phyloP scores from a whole-genome alignment of 64 coral and sea anemone species.

The Dendrophyllia cribrosa region DNA sequence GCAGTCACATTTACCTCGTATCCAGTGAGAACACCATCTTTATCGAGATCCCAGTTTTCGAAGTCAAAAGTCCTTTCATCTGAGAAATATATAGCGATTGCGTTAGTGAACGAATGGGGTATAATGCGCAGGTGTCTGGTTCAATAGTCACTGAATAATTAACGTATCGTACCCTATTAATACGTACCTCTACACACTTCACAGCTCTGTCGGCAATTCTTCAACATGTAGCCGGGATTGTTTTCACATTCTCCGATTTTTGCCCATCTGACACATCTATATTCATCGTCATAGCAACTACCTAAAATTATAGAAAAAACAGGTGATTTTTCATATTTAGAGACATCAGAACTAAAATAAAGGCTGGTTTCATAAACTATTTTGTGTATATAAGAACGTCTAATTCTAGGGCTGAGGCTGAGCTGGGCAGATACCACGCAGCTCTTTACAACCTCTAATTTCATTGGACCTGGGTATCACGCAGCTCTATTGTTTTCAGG shows the following conservation, averaged over 20 bases:
- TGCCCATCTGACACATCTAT: constrained; percentile 59
- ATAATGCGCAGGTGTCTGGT: no score
- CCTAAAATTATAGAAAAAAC: neutral
- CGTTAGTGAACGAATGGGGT: no score
- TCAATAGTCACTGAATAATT: no score
- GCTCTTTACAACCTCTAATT: no score
- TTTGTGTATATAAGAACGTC: no score
- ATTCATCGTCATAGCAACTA: constrained; percentile 53
- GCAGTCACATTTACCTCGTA: neutral
- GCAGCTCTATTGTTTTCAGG: no score
- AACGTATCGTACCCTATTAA: neutral
- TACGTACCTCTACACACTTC: constrained; percentile 20
- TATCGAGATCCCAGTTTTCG: constrained; percentile 16
- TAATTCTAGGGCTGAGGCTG: no score
- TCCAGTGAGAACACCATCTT: constrained; percentile 23
- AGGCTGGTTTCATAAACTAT: no score
- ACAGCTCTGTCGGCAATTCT: constrained; percentile 52
- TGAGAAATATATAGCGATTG: neutral
- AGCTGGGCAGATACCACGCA: no score
- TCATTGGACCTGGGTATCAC: no score
- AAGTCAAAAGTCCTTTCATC: neutral
- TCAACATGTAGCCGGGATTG: constrained; percentile 68
- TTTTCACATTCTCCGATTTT: constrained; percentile 62
- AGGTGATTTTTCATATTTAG: neutral
- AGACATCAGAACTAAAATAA: no score